Base-by-base conservation (phyloP, 37 sponge, comb jelly and placozoan species). In the Crambe crambe region DNA sequence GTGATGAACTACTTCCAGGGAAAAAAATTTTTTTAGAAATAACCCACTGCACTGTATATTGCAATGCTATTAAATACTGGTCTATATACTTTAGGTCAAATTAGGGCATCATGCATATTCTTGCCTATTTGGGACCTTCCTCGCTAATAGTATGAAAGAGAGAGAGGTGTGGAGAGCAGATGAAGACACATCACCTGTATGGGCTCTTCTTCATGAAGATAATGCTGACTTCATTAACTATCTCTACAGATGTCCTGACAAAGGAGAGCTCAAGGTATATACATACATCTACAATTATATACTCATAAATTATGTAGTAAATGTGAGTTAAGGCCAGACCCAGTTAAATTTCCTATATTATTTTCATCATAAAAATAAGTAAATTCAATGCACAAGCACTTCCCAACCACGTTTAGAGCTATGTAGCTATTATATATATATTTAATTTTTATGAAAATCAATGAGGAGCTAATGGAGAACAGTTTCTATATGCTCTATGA, bases 81-180 rank as follows among this genome's bases (percentile, higher is more conserved):
- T n/a, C n/a, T n/a, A n/a, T n/a, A n/a, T n/a, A n/a, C n/a, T n/a
- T n/a, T n/a, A 95, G 95, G 61, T 95, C 30, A 85, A 89, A 12
- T 84, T 97, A 3, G 92, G 77, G 21, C 79, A 74, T 0, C 95
- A 97, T 77, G 56, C 75, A 37, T 94, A 91, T 80, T 89, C 95
- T 37, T 61, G 80, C 30, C 79, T 94, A 42, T 97, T 75, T 34
- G 95, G 97, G 4, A 94, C 92, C 8, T 91, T 97, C 57, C 87
- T 94, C 26, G 80, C 77, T 44, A 89, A 97, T 79, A 79, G 83
- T 27, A 87, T 61, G 61, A 76, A 77, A 63, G 92, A 94, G 75
- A 84, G 97, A 38, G 77, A 89, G 43, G 73, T 20, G 29, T 63
- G 66, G 23, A 32, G 72, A n/a, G 70, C 91, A 4, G 51, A 35